Conservation (phyloP, 2,888 invertebrate species). For the Rhamnusium bicolor region DNA sequence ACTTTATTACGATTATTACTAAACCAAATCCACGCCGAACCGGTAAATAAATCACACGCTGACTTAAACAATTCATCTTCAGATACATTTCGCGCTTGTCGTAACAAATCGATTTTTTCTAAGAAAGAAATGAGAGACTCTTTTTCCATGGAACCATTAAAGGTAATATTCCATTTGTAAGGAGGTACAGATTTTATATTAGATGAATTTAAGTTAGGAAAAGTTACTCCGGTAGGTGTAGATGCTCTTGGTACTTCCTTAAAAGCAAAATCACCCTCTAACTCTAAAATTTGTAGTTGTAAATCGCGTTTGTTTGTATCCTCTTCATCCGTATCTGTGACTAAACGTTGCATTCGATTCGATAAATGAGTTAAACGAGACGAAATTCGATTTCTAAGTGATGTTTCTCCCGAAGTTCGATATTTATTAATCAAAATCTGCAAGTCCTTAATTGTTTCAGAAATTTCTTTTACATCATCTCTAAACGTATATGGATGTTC, state of each 20-base stretch:
- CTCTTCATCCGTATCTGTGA: no score
- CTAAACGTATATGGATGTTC: no score
- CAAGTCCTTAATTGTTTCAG: no score
- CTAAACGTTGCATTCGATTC: no score
- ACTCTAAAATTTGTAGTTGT: background rate
- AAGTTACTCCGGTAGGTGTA: background rate
- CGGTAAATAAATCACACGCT: constrained; percentile 37
- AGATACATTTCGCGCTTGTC: background rate
- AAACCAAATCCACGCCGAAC: constrained; percentile 31
- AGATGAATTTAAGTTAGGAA: no score
- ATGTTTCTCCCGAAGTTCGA: no score
- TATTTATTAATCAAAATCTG: no score
- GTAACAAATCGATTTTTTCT: background rate
- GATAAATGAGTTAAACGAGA: no score
- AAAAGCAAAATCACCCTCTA: constrained; percentile 5
- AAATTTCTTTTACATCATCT: no score
- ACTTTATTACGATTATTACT: constrained; percentile 9
- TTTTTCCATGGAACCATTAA: background rate
- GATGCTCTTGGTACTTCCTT: background rate
- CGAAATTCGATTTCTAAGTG: no score
- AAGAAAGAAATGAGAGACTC: background rate
- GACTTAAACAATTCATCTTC: background rate
- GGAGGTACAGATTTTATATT: no score
- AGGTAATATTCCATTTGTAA: background rate
- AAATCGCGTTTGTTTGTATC: background rate